Conservation (phyloP, 2,113 vertebrate genomes). For the Brachypteracias leptosomus region DNA sequence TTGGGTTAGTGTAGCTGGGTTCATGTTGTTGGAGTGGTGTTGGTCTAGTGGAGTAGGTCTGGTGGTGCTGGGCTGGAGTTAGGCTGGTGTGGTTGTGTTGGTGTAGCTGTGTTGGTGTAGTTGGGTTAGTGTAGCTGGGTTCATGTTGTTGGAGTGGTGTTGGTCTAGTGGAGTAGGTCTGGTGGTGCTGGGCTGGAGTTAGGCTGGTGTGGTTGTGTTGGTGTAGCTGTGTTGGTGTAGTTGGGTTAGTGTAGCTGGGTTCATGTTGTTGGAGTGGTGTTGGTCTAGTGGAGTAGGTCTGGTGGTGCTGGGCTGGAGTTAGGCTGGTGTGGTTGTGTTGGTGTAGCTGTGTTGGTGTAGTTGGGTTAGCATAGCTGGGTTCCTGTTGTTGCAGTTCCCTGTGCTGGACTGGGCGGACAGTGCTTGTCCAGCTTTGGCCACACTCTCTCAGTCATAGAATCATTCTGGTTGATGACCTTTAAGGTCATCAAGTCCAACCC, state of each 20-base stretch:
- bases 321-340: not conserved
- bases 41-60: too few species aligned
- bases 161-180: too few species aligned
- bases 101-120: rapidly evolving
- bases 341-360: not conserved
- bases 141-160: not conserved
- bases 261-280: too few species aligned
- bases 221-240: not conserved
- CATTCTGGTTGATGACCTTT: not conserved
- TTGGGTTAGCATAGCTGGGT: not conserved
- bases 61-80: not conserved
- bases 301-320: not conserved
- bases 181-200: not conserved
- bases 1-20: too few species aligned
- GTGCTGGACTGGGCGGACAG: not conserved
- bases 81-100: rapidly evolving
- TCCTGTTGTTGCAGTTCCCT: too few species aligned
- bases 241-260: not conserved
- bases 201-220: not conserved
- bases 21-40: too few species aligned
- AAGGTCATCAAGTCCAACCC: not conserved
- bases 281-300: too few species aligned
- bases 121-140: too few species aligned
- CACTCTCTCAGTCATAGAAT: not conserved
- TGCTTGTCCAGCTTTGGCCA: not conserved